Base-by-base conservation (phyloP, 2,113 vertebrate species). In the Gadus macrocephalus region DNA sequence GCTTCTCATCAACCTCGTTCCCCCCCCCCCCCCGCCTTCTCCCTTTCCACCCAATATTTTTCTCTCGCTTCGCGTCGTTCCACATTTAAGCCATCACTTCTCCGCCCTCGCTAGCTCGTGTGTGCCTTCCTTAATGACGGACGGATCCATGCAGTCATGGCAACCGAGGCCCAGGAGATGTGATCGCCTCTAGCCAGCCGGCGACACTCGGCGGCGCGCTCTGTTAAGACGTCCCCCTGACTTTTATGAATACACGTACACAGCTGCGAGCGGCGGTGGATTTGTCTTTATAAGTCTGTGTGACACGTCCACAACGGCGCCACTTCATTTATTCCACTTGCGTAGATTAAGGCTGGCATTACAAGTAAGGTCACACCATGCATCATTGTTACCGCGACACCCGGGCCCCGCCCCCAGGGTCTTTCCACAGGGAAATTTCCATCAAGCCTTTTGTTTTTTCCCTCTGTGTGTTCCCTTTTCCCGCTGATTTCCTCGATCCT, bases 301-400 rank as follows among this genome's bases (percentile, higher is more conserved):
- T 90, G 90, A 91, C 90, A 89, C 86, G 83, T 88, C 87, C 69
- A 78, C 87, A 84, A 85, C 75, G 75, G 80, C 86, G 83, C 87
- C 89, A 90, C 90, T 93, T 92, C 92, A 93, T 93, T 92, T 92
- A 90, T 93, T 90, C 89, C 91, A 91, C 92, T 90, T 87, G 89
- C 78, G 88, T 89, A 92, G 91, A 93, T 93, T 92, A 92, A 91
- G 91, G 86, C 89, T 91, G 90, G 88, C 91, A 91, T 93, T 92
- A 92, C 90, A 88, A 87, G 90, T 92, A 92, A 92, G 91, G 91
- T 93, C 92, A 93, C 90, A 89, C 89, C 87, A 90, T 93, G 89
- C 89, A 91, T 92, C 91, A 91, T 87, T 87, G 89, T 92, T 92
- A 92, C 89, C 78, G 66, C 84, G 89, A 91, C 89, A 90, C 82